Conservation (phyloP, 2,113 vertebrate species). For the Pithys albifrons region DNA sequence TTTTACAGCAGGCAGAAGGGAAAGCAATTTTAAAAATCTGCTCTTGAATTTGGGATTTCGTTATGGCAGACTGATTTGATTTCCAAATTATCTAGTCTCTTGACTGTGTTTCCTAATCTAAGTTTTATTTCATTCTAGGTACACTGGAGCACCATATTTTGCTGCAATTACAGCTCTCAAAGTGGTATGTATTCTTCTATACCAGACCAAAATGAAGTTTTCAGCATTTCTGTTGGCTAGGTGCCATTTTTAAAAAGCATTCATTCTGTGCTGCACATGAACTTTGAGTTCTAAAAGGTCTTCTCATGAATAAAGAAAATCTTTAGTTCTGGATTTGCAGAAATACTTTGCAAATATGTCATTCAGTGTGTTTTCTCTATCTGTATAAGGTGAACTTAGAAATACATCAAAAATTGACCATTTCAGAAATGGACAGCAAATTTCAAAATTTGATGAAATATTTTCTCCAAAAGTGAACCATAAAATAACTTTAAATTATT, state of each 20-base stretch:
- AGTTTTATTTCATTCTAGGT: conserved; percentile 74
- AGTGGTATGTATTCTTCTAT: conserved; percentile 81
- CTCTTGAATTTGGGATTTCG: neutral
- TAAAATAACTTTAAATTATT: neutral
- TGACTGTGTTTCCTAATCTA: neutral
- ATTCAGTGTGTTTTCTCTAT: neutral
- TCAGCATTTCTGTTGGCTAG: neutral
- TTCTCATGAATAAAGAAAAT: neutral
- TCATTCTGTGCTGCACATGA: neutral
- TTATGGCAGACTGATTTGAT: neutral
- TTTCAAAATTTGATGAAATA: neutral
- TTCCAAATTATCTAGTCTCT: neutral
- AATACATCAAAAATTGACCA: neutral
- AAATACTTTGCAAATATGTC: neutral
- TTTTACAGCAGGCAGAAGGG: neutral
- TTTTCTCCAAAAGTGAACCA: neutral
- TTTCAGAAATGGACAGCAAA: neutral
- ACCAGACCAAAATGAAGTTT: neutral
- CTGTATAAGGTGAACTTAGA: neutral
- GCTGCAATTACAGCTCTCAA: conserved; percentile 95
- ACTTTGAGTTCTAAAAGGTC: neutral
- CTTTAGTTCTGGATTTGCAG: neutral
- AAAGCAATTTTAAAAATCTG: neutral
- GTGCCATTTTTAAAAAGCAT: neutral
- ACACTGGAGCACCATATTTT: conserved; percentile 97